phyloP scores from a whole-genome alignment of 2,113 vertebrate species.

The Atrichornis clamosus region DNA sequence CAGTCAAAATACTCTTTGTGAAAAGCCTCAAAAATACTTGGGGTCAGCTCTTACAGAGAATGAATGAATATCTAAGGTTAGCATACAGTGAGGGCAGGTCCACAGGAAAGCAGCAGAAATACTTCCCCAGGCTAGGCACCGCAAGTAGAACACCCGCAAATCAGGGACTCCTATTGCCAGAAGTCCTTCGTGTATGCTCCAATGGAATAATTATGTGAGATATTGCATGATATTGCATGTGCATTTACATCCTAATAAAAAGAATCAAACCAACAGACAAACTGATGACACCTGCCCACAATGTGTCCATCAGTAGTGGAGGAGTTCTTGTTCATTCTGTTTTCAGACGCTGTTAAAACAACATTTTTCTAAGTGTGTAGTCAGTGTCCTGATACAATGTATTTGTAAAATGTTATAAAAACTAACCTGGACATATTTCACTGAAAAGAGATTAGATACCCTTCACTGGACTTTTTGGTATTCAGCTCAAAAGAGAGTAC shows the following conservation, averaged over 20 bases:
- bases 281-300: not conserved
- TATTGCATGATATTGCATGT: not conserved
- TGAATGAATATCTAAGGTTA: not conserved
- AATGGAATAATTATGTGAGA: not conserved
- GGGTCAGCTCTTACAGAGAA: not conserved
- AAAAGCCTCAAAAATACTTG: not conserved
- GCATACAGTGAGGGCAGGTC: not conserved
- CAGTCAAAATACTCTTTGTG: not conserved
- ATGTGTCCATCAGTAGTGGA: rapidly evolving
- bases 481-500: not conserved
- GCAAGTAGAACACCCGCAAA: not conserved
- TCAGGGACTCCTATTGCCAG: not conserved
- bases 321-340: not conserved
- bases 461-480: not conserved
- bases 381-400: not conserved
- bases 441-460: not conserved
- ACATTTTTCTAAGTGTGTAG: not conserved
- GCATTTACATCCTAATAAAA: not conserved
- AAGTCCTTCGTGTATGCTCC: not conserved
- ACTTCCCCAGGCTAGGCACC: not conserved
- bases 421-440: not conserved
- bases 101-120: not conserved
- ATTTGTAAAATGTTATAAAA: not conserved
- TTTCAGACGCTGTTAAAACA: not conserved
- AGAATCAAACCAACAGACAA: not conserved